Conservation (phyloP, 64 coral and sea anemone genomes). For the Pachyseris speciosa region DNA sequence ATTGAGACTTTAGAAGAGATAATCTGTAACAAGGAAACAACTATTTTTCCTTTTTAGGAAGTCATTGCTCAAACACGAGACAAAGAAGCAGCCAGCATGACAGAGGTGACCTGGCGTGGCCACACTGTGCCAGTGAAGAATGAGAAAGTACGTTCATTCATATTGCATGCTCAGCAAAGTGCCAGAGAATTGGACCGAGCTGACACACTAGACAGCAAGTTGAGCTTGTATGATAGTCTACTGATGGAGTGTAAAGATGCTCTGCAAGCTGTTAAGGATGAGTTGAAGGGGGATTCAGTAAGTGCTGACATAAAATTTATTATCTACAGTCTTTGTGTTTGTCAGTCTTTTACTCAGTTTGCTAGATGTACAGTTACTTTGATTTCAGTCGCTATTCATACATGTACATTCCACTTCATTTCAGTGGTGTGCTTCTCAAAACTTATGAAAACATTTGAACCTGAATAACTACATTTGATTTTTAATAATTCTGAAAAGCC, state of each 20-base stretch:
- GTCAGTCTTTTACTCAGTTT: too few species aligned
- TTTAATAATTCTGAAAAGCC: too few species aligned
- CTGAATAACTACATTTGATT: too few species aligned
- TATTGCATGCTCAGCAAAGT: constrained; percentile 88
- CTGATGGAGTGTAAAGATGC: constrained; percentile 99
- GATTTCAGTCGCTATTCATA: too few species aligned
- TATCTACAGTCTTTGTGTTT: too few species aligned
- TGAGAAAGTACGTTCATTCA: constrained; percentile 94
- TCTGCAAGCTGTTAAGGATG: constrained; percentile 95
- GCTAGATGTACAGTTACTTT: too few species aligned
- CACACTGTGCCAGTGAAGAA: constrained; percentile 90
- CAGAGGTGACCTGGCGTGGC: constrained; percentile 93
- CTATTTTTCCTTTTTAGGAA: constrained; percentile 44
- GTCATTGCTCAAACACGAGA: constrained; percentile 97
- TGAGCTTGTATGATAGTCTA: constrained; percentile 93
- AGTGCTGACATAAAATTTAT: background rate
- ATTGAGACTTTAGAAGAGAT: too few species aligned
- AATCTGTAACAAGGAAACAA: too few species aligned
- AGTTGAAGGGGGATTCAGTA: constrained; percentile 89
- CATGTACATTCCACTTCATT: too few species aligned
- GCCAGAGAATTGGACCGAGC: constrained; percentile 86
- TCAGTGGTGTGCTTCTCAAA: too few species aligned
- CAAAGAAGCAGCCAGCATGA: constrained; percentile 92
- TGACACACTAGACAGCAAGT: constrained; percentile 85
- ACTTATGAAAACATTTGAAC: too few species aligned